Evolutionary conservation across 2,113 vertebrate species (phyloP), one percentile per base, ranked within the genome.

Genomic region (Megalops atlanticus): DNA sequence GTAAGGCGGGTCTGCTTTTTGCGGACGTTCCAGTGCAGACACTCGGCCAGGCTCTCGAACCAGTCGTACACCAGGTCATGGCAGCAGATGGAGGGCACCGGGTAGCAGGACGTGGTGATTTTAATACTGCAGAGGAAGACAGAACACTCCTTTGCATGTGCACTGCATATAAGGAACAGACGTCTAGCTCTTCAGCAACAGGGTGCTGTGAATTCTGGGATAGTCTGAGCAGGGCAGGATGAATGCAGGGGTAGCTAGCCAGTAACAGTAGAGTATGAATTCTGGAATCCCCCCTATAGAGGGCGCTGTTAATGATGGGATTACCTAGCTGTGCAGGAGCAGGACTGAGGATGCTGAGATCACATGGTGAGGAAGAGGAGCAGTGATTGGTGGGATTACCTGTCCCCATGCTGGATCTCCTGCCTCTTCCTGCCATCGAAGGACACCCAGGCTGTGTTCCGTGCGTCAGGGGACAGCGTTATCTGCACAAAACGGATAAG

Each of bases 41-140:
- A 95, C 90, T 95, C 91, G 2, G 94, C 94, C 84, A 95, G 88
- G 81, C 94, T 95, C 70, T 95, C 94, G 16, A 95, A 95, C 94
- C 94, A 95, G 90, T 95, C 94, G 36, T 95, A 94, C 83, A 95
- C 94, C 83, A 95, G 90, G 82, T 95, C 94, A 3, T 95, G 92
- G 83, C 94, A 94, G n/a, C 94, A 95, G 86, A 95, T 94, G 0
- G 94, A 95, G 0, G 94, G 94, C 41, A 95, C 92, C 0, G 94
- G 94, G 82, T 90, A 95, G 77, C 94, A 95, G 3, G 94, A 95
- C 0, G 94, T 95, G 0, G 94, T 95, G 69, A 95, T 94, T 85
- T 93, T 95, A 75, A 95, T 95, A 68, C 94, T 95, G 86, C n/a
- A 1, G 3, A 0, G n/a, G n/a, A 27, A 75, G 58, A 21, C 31